These are phyloP conservation scores for Homarus gammarus DNA, from an alignment of 2,888 invertebrate species.

Conservation along the genomic window DNA sequence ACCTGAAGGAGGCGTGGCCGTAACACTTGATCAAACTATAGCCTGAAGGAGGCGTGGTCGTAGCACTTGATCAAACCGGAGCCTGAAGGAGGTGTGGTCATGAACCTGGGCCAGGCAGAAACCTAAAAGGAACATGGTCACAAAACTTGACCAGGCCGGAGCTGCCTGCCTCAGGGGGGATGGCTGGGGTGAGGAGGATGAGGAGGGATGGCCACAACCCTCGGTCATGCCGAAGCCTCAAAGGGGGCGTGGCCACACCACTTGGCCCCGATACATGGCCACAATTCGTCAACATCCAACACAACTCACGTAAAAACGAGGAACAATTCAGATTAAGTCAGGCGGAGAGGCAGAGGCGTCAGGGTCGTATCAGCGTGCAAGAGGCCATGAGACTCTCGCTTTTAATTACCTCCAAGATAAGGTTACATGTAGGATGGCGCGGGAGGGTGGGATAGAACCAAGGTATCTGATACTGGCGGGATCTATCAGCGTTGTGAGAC, in stretches of 20 bases:
- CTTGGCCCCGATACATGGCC: slow-evolving; percentile 24
- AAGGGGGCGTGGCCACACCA: background rate
- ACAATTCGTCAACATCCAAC: slow-evolving; percentile 48
- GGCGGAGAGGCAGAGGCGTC: background rate
- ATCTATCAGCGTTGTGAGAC: slow-evolving; percentile 29
- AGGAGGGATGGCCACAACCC: background rate
- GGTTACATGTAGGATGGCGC: background rate
- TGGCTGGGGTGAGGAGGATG: background rate
- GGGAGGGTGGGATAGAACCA: background rate
- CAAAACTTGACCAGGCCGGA: too few relatives aligned
- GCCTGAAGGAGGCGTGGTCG: too few relatives aligned
- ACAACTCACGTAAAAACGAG: slow-evolving; percentile 38
- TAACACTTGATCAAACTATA: too few relatives aligned
- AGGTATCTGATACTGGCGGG: background rate
- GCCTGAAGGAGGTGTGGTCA: too few relatives aligned
- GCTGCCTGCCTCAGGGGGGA: too few relatives aligned
- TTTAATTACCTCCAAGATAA: background rate
- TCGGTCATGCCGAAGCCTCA: background rate
- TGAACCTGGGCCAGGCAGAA: too few relatives aligned
- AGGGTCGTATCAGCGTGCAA: background rate
- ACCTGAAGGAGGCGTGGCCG: too few relatives aligned
- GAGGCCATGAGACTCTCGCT: background rate
- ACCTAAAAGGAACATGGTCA: too few relatives aligned
- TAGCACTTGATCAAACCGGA: too few relatives aligned
- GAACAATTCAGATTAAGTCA: slow-evolving; percentile 33